Conservation (phyloP, 2,113 vertebrate genomes). For the Tautogolabrus adspersus region DNA sequence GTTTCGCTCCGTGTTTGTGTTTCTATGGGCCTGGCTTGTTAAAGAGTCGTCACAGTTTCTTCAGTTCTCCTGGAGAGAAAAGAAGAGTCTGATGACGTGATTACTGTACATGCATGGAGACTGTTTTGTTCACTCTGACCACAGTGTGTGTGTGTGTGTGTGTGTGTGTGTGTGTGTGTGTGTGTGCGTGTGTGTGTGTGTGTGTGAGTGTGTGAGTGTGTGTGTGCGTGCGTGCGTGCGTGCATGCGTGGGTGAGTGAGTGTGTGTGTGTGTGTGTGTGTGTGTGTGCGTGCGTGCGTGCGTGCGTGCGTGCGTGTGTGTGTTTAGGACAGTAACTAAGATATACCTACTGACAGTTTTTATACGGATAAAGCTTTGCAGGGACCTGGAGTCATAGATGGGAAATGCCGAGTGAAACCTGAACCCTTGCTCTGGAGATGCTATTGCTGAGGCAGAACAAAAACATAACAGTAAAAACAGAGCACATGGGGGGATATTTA, state of each 20-base stretch:
- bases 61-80: neutral
- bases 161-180: neutral
- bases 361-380: too few relatives aligned
- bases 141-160: neutral
- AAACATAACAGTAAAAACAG: slow-evolving; percentile 14
- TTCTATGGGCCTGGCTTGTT: neutral
- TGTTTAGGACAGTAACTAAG: neutral
- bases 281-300: too few relatives aligned
- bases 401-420: slow-evolving; percentile 10
- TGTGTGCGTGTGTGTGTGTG: neutral
- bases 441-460: neutral
- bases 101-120: neutral
- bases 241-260: too few relatives aligned
- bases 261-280: neutral
- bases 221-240: too few relatives aligned
- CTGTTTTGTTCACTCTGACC: neutral
- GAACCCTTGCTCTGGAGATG: neutral
- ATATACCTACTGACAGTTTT: neutral
- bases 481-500: neutral
- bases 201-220: neutral
- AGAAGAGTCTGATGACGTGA: slow-evolving; percentile 18
- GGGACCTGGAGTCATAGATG: neutral
- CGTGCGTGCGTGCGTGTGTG: neutral
- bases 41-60: neutral
- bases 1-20: slow-evolving; percentile 8